phyloP scores from a whole-genome alignment of 2,888 invertebrate genomes.

The Brenthis ino region DNA sequence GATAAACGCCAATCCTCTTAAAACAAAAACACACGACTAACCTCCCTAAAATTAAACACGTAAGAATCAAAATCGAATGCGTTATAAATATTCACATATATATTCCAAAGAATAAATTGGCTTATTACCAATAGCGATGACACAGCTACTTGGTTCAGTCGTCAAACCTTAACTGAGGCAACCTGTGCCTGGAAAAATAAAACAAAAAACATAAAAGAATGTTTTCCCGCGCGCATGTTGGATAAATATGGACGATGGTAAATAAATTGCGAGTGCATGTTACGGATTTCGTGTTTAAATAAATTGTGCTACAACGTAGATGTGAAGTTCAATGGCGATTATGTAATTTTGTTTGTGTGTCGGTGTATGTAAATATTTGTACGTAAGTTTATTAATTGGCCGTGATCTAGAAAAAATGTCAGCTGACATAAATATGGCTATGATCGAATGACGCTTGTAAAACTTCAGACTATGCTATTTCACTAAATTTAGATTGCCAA shows the following conservation, averaged over 20 bases:
- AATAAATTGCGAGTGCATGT: conserved; percentile 46
- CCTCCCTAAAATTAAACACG: not conserved
- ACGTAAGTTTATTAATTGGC: conserved; percentile 12
- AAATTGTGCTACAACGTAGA: conserved; percentile 42
- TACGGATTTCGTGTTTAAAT: conserved; percentile 52
- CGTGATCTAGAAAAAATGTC: conserved; percentile 15
- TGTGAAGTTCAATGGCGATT: conserved; percentile 65
- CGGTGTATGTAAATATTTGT: conserved; percentile 19
- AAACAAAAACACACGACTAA: conserved; percentile 32
- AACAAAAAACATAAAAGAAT: conserved; percentile 55
- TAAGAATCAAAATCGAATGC: conserved; percentile 9
- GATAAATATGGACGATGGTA: conserved; percentile 71
- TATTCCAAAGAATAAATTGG: conserved; percentile 49
- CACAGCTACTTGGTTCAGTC: conserved; percentile 56
- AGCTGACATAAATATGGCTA: conserved; percentile 11
- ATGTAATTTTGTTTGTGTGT: conserved; percentile 59
- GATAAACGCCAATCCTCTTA: conserved; percentile 56
- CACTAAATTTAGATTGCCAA: no score
- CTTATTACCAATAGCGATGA: conserved; percentile 59
- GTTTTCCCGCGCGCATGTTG: conserved; percentile 62
- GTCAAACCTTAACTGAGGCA: conserved; percentile 52
- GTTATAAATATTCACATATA: conserved; percentile 12
- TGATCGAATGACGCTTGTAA: not conserved
- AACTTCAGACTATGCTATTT: not conserved
- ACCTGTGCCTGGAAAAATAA: conserved; percentile 50